These are phyloP conservation scores for Cisticola juncidis DNA, from an alignment of 2,113 vertebrate species.

Conservation along the genomic window DNA sequence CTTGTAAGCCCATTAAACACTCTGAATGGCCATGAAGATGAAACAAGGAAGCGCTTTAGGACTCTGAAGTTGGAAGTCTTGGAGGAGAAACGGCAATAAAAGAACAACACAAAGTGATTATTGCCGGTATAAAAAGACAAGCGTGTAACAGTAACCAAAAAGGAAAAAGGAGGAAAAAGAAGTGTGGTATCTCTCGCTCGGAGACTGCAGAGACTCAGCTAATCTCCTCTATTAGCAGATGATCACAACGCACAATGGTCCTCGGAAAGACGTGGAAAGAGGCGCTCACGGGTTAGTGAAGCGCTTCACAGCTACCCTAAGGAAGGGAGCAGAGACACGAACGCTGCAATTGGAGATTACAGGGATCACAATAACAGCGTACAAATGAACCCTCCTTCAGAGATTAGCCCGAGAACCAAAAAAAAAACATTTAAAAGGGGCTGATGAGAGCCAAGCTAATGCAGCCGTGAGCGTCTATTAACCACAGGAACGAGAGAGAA, in stretches of 20 bases:
- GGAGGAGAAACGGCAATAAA: slow-evolving; percentile 30
- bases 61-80: slow-evolving; percentile 44
- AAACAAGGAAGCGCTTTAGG: slow-evolving; percentile 57
- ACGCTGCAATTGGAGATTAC: slow-evolving; percentile 2
- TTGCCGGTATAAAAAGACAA: slow-evolving; percentile 42
- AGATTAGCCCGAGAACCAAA: slow-evolving; percentile 13
- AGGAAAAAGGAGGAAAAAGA: rapidly evolving
- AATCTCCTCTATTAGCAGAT: slow-evolving; percentile 44
- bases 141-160: not conserved
- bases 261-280: not conserved
- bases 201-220: slow-evolving; percentile 44
- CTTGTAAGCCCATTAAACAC: slow-evolving; percentile 35
- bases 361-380: slow-evolving; percentile 16
- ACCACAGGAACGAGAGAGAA: not conserved
- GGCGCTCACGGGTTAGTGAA: not conserved
- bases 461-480: rapidly evolving
- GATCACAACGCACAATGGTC: slow-evolving; percentile 29
- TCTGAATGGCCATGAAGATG: slow-evolving; percentile 44
- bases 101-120: slow-evolving; percentile 54
- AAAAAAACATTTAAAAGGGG: not conserved
- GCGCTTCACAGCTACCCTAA: not conserved
- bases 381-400: slow-evolving; percentile 17
- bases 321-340: not conserved
- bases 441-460: not conserved
- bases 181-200: not conserved